Evolutionary conservation across 2,888 invertebrate genomes (phyloP).

Genomic region (Limulus polyphemus): DNA sequence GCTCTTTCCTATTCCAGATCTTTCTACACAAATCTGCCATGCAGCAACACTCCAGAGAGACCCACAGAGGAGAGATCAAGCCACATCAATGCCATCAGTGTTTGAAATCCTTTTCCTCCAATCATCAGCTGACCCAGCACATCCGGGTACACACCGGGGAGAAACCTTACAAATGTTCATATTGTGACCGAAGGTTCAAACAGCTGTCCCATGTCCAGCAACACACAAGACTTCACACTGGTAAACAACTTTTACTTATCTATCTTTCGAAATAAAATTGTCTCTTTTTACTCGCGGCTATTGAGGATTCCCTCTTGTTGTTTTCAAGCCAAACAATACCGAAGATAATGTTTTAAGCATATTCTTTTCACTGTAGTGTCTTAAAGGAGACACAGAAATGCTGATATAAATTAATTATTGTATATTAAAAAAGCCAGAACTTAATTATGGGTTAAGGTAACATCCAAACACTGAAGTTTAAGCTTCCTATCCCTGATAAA

Average conservation of each 20-base stretch:
- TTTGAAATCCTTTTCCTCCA: conserved; percentile 90
- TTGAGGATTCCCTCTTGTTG: too few relatives aligned
- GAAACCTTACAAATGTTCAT: conserved; percentile 93
- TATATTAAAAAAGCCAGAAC: too few relatives aligned
- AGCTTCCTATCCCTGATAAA: too few relatives aligned
- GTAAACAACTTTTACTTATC: conserved; percentile 46
- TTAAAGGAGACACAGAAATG: too few relatives aligned
- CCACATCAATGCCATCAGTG: conserved; percentile 97
- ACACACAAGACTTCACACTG: conserved; percentile 89
- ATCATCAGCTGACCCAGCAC: conserved; percentile 92
- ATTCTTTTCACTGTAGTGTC: too few relatives aligned
- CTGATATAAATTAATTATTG: too few relatives aligned
- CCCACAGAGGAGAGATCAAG: conserved; percentile 56
- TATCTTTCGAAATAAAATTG: too few relatives aligned
- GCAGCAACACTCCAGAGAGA: conserved; percentile 68
- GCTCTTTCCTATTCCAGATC: conserved; percentile 52
- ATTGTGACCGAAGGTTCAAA: conserved; percentile 92
- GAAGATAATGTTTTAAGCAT: too few relatives aligned
- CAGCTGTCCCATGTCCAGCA: conserved; percentile 95
- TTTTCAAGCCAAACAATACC: too few relatives aligned
- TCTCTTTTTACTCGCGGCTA: too few relatives aligned
- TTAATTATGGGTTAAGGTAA: too few relatives aligned
- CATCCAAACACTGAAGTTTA: too few relatives aligned
- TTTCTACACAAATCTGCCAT: conserved; percentile 96
- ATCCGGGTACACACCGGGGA: conserved; percentile 94